Percentiles rank a stretch among this genome's conserved stretches.
Conservation (phyloP, 2,888 invertebrate species). For the Agrypnus murinus region DNA sequence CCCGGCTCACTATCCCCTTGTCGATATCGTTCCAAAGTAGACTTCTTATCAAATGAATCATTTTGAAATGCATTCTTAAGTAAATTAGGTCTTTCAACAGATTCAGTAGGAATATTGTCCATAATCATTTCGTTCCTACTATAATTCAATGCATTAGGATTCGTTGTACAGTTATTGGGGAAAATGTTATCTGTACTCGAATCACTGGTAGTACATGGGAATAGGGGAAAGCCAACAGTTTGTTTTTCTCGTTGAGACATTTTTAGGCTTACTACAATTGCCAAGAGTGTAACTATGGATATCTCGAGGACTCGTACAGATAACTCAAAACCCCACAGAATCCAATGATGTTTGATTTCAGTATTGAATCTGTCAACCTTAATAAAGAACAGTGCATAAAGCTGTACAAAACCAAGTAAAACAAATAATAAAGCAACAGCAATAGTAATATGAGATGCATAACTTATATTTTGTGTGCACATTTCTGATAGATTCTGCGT, state of each 20-base stretch:
- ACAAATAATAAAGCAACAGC: conserved; percentile 90
- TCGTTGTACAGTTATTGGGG: conserved; percentile 90
- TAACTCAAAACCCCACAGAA: conserved; percentile 94
- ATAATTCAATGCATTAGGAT: conserved; percentile 89
- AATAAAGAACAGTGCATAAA: conserved; percentile 85
- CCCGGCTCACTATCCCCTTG: conserved; percentile 75
- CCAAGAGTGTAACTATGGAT: conserved; percentile 88
- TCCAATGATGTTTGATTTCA: conserved; percentile 85
- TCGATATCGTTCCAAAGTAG: conserved; percentile 77
- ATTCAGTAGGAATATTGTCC: conserved; percentile 71
- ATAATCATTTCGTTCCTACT: conserved; percentile 74
- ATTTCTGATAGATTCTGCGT: conserved; percentile 87
- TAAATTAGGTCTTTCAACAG: conserved; percentile 74
- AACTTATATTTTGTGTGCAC: conserved; percentile 84
- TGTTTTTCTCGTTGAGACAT: conserved; percentile 83
- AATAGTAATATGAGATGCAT: conserved; percentile 92
- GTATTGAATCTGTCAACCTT: conserved; percentile 72
- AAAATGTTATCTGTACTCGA: conserved; percentile 90
- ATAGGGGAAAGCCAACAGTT: conserved; percentile 82
- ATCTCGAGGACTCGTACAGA: conserved; percentile 90
- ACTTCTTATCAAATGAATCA: conserved; percentile 78
- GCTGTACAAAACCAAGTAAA: conserved; percentile 86
- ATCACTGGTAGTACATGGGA: conserved; percentile 88
- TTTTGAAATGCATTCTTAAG: conserved; percentile 76
- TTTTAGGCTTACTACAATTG: conserved; percentile 86